Percentiles rank a stretch among this genome's conserved stretches.
Evolutionary conservation across 2,113 vertebrate genomes (phyloP).

Genomic region (Parus major): DNA sequence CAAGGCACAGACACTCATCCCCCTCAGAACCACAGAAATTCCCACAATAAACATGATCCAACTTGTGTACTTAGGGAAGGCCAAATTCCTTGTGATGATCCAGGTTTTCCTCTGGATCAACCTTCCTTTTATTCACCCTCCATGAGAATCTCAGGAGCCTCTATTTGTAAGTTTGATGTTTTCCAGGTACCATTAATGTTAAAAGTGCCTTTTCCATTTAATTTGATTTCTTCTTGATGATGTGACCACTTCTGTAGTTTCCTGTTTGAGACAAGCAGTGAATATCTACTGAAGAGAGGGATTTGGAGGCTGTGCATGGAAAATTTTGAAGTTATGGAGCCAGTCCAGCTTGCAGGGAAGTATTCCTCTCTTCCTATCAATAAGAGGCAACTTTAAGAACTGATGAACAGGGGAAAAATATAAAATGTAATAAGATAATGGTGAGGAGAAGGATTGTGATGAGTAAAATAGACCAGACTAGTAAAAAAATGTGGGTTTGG

Average conservation of each 20-base stretch:
- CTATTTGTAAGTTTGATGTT: not conserved
- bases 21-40: not conserved
- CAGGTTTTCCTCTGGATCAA: not conserved
- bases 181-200: not conserved
- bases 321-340: not conserved
- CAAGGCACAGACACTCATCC: not conserved
- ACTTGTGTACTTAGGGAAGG: not conserved
- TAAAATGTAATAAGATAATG: not conserved
- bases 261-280: not conserved
- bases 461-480: not conserved
- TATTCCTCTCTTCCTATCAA: not conserved
- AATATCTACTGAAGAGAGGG: not conserved
- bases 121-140: not conserved
- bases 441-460: not conserved
- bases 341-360: not conserved
- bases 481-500: not conserved
- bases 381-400: not conserved
- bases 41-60: not conserved
- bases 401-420: not conserved
- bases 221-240: not conserved
- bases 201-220: not conserved
- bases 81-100: not conserved
- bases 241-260: not conserved
- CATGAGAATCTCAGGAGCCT: not conserved
- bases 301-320: not conserved